Evolutionary conservation across 2,888 invertebrate species (phyloP).

Genomic region (Epinotia demarniana): DNA sequence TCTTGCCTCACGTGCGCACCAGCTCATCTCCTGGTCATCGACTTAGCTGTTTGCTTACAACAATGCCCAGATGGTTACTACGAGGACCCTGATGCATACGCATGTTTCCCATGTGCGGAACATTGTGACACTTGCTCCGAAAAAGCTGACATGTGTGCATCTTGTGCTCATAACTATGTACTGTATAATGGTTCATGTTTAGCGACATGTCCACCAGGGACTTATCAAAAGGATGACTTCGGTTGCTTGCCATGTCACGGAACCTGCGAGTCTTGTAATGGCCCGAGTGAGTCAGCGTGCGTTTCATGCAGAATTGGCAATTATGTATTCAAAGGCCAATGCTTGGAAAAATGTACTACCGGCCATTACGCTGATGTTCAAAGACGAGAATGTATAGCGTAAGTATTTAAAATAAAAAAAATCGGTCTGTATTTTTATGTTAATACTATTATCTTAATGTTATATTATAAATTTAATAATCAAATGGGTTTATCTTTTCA

Average conservation of each 20-base stretch:
- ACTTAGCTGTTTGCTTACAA: slow-evolving; percentile 93
- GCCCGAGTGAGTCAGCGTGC: slow-evolving; percentile 91
- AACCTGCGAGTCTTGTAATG: slow-evolving; percentile 92
- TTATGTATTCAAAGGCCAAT: slow-evolving; percentile 89
- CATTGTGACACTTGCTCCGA: slow-evolving; percentile 95
- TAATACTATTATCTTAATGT: not conserved
- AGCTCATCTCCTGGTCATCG: slow-evolving; percentile 92
- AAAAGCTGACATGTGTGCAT: slow-evolving; percentile 92
- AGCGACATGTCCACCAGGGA: slow-evolving; percentile 92
- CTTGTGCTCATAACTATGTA: slow-evolving; percentile 94
- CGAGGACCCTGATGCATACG: slow-evolving; percentile 90
- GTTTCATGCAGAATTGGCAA: slow-evolving; percentile 90
- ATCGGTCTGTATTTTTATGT: not conserved
- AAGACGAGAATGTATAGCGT: slow-evolving; percentile 90
- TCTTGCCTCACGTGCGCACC: slow-evolving; percentile 94
- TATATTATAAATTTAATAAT: slow-evolving; percentile 6
- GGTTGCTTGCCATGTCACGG: slow-evolving; percentile 92
- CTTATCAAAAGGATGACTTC: slow-evolving; percentile 94
- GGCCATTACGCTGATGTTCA: slow-evolving; percentile 91
- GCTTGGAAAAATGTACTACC: slow-evolving; percentile 89
- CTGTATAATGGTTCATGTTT: slow-evolving; percentile 93
- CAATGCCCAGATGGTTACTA: slow-evolving; percentile 95
- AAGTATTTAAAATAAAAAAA: slow-evolving; percentile 55
- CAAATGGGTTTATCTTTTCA: slow-evolving; percentile 58
- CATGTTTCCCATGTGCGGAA: slow-evolving; percentile 94